Evolutionary conservation across 2,888 invertebrate species (phyloP).

Genomic region (Morpho deidamia): DNA sequence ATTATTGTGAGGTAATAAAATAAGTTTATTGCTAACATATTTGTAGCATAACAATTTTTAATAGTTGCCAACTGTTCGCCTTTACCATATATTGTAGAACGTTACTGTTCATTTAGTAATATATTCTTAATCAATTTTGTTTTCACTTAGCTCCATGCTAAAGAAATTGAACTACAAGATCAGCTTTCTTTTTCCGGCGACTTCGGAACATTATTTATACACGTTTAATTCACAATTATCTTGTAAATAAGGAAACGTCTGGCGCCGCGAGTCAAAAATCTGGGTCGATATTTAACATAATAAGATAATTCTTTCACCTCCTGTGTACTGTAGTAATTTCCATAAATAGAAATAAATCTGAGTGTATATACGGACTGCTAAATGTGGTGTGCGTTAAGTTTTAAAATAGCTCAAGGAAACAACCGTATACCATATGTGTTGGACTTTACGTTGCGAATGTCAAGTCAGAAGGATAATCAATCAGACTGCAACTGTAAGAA

Average conservation of each 20-base stretch:
- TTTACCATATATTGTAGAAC: too few relatives aligned
- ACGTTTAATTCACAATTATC: slow-evolving; percentile 18
- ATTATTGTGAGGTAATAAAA: too few relatives aligned
- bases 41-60: too few relatives aligned
- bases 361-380: slow-evolving; percentile 27
- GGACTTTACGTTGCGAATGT: too few relatives aligned
- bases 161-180: neutral
- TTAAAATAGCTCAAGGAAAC: slow-evolving; percentile 7
- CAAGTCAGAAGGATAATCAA: too few relatives aligned
- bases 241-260: slow-evolving; percentile 49
- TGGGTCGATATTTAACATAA: slow-evolving; percentile 56
- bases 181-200: slow-evolving; percentile 2
- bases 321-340: slow-evolving; percentile 39
- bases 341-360: slow-evolving; percentile 33
- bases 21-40: too few relatives aligned
- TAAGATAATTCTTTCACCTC: slow-evolving; percentile 53
- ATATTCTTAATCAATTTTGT: too few relatives aligned
- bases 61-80: too few relatives aligned
- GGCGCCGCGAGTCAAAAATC: slow-evolving; percentile 39
- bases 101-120: too few relatives aligned
- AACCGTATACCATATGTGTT: neutral
- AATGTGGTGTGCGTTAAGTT: slow-evolving; percentile 25
- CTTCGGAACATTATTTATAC: slow-evolving; percentile 11
- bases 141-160: too few relatives aligned
- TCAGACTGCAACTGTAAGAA: too few relatives aligned